Conservation (phyloP, 2,113 vertebrate species). For the Merops nubicus region DNA sequence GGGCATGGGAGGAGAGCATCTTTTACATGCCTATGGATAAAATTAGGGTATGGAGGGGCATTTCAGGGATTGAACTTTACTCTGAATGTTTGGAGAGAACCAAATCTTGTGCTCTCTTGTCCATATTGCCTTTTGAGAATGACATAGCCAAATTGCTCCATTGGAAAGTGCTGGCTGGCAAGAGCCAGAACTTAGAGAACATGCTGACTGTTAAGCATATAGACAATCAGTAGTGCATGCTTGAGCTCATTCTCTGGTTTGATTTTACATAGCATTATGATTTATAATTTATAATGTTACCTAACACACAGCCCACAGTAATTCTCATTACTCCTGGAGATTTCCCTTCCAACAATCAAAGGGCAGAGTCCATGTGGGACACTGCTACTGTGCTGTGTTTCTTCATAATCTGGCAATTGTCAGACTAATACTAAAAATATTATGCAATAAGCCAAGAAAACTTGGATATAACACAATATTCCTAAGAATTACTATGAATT, state of each 20-base stretch:
- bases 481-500: neutral
- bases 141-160: neutral
- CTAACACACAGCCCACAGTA: neutral
- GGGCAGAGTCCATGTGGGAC: neutral
- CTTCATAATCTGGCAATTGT: neutral
- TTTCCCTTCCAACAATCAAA: neutral
- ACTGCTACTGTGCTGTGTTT: neutral
- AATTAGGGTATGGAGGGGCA: neutral
- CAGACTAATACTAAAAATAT: neutral
- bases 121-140: neutral
- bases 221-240: neutral
- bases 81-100: neutral
- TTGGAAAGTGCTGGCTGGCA: neutral
- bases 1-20: accelerated
- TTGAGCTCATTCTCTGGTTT: neutral
- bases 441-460: neutral
- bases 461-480: neutral
- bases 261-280: neutral
- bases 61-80: neutral
- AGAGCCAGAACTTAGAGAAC: neutral
- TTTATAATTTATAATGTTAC: neutral
- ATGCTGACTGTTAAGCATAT: neutral
- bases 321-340: neutral
- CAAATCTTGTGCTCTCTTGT: neutral
- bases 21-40: neutral